Conservation (phyloP, 1,140 invertebrate species). For the Teleogryllus occipitalis region DNA sequence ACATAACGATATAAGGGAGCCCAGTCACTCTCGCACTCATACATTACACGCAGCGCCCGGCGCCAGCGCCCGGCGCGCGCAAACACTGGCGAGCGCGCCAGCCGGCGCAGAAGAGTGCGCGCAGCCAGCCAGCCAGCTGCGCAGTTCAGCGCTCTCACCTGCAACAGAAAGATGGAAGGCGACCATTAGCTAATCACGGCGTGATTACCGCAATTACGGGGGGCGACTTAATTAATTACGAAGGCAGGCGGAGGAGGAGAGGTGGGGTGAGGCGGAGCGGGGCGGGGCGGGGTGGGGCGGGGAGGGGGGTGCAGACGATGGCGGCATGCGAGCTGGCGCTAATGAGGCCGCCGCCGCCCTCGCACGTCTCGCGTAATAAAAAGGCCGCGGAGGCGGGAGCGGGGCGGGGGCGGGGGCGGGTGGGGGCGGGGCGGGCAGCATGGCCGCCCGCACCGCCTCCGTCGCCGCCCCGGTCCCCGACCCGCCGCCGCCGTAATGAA, state of each 20-base stretch:
- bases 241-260: not conserved
- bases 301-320: not conserved
- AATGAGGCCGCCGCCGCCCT: not conserved
- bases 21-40: too few relatives aligned
- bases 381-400: not conserved
- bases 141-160: not conserved
- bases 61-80: too few relatives aligned
- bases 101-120: too few relatives aligned
- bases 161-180: not conserved
- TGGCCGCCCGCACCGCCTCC: not conserved
- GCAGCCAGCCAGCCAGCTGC: too few relatives aligned
- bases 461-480: too few relatives aligned
- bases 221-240: constrained; percentile 1
- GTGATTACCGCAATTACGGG: not conserved
- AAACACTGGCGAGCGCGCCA: too few relatives aligned
- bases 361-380: not conserved
- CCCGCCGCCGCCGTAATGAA: not conserved
- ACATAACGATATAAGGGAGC: too few relatives aligned
- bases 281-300: too few relatives aligned
- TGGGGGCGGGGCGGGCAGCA: too few relatives aligned
- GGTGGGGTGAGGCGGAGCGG: too few relatives aligned
- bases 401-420: too few relatives aligned
- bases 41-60: too few relatives aligned
- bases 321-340: not conserved
- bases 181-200: not conserved